phyloP scores from a whole-genome alignment of 2,113 vertebrate genomes.

The Dipodomys spectabilis region DNA sequence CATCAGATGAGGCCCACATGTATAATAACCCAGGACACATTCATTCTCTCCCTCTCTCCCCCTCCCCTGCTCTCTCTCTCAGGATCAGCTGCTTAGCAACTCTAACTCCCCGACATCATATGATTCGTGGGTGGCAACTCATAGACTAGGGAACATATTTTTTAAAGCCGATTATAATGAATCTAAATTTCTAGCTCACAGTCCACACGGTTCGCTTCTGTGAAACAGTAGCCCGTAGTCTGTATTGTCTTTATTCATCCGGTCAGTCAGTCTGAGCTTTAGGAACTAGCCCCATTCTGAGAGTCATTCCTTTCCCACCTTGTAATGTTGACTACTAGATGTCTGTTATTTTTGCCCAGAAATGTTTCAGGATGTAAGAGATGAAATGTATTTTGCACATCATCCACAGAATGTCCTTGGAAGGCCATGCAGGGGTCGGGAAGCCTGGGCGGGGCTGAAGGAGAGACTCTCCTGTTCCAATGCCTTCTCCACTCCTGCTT shows the following conservation, averaged over 20 bases:
- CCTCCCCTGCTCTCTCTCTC: not conserved
- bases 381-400: not conserved
- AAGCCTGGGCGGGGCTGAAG: fast-evolving
- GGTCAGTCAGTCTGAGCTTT: not conserved
- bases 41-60: no score
- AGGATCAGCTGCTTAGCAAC: not conserved
- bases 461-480: not conserved
- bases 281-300: not conserved
- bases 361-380: not conserved
- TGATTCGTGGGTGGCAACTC: not conserved
- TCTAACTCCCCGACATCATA: not conserved
- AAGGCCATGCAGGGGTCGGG: not conserved
- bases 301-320: not conserved
- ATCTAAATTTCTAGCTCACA: not conserved
- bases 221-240: not conserved
- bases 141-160: no score
- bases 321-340: not conserved
- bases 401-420: not conserved
- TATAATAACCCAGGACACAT: not conserved
- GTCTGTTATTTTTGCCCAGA: not conserved
- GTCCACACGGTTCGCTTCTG: not conserved
- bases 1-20: no score
- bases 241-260: not conserved
- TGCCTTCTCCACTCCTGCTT: not conserved
- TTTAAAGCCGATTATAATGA: not conserved